Evolutionary conservation across 92 coral and sea anemone genomes (phyloP).

Genomic region (Zoanthus sociatus): DNA sequence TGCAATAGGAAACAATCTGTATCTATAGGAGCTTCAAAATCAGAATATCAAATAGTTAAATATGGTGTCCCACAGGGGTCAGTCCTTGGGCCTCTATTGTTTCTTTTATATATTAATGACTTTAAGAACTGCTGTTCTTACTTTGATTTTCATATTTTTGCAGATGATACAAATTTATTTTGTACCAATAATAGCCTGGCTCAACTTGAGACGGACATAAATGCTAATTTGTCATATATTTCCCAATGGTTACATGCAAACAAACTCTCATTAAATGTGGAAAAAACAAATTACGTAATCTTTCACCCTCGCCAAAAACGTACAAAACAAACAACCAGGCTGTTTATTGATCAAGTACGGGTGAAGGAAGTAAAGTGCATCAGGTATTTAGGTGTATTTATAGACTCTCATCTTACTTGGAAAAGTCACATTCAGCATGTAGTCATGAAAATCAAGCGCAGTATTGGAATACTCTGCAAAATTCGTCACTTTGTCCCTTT

Average conservation of each 20-base stretch:
- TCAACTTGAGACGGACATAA: no score
- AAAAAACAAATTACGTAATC: neutral
- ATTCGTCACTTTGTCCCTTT: neutral
- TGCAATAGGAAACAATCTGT: no score
- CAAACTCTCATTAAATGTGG: no score
- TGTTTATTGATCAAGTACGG: neutral
- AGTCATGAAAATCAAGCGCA: constrained; percentile 1
- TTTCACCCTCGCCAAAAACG: neutral
- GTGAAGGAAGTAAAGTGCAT: neutral
- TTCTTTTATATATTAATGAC: neutral
- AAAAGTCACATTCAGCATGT: constrained; percentile 2
- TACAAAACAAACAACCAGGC: neutral
- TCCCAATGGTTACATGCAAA: no score
- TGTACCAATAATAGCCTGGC: no score
- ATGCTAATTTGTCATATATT: no score
- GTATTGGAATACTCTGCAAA: neutral
- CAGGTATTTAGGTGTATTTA: neutral
- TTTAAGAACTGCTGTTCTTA: neutral
- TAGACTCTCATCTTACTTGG: constrained; percentile 6
- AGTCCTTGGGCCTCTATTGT: no score
- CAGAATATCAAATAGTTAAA: no score
- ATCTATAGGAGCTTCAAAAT: no score
- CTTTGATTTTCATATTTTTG: neutral
- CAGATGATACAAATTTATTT: no score
- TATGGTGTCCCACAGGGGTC: no score